Evolutionary conservation across 2,888 invertebrate genomes (phyloP).

Genomic region (Lottia scabra): DNA sequence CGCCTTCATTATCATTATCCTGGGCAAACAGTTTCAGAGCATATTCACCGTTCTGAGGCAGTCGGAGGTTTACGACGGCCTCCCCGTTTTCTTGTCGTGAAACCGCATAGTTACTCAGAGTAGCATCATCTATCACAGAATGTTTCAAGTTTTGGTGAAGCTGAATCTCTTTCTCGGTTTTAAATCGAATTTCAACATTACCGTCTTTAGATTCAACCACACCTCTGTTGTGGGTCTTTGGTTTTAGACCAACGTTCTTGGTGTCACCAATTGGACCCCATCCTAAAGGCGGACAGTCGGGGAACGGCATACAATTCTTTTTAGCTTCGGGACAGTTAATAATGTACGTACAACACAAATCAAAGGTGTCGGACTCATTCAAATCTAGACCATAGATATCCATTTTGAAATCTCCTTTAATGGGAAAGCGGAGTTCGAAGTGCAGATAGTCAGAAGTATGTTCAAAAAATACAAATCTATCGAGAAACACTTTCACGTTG

Average conservation of each 20-base stretch:
- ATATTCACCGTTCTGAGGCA: constrained; percentile 60
- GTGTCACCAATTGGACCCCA: constrained; percentile 63
- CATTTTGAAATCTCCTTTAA: constrained; percentile 61
- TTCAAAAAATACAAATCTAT: constrained; percentile 62
- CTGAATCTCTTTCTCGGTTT: constrained; percentile 48
- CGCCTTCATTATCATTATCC: constrained; percentile 52
- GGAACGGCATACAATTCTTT: constrained; percentile 56
- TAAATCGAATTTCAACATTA: constrained; percentile 57
- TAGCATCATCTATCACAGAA: constrained; percentile 56
- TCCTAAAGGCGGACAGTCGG: constrained; percentile 63
- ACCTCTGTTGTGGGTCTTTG: constrained; percentile 59
- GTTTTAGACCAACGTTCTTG: constrained; percentile 54
- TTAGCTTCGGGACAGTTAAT: constrained; percentile 55
- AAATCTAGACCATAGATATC: constrained; percentile 63
- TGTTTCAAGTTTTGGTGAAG: constrained; percentile 60
- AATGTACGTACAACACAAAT: constrained; percentile 63
- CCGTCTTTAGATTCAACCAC: constrained; percentile 60
- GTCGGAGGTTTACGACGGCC: constrained; percentile 54
- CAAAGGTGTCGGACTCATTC: constrained; percentile 55
- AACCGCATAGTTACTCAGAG: constrained; percentile 57
- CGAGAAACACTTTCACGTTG: constrained; percentile 46
- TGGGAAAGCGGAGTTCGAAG: constrained; percentile 55
- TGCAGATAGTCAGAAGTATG: constrained; percentile 50
- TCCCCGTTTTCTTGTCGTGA: constrained; percentile 55
- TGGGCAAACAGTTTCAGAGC: constrained; percentile 64